A percentile compares a stretch with the other conserved stretches of the same genome.
Conservation (phyloP, 2,888 invertebrate genomes). For the Gnatocerus cornutus region DNA sequence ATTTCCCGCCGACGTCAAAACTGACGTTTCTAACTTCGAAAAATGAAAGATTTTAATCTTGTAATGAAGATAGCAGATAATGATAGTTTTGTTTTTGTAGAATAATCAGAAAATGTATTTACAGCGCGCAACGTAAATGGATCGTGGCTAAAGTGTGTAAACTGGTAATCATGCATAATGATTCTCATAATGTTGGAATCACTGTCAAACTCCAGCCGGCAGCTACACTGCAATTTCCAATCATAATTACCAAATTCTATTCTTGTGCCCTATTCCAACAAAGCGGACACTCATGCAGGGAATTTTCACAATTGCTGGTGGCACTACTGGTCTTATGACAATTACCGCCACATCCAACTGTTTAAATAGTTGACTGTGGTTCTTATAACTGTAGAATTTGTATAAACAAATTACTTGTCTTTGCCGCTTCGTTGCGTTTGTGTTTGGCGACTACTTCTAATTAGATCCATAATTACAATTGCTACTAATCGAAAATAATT, state of each 20-base stretch:
- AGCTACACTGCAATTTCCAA: conserved; percentile 62
- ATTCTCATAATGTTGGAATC: conserved; percentile 62
- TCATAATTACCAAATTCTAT: conserved; percentile 62
- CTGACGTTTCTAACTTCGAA: conserved; percentile 3
- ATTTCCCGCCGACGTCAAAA: conserved; percentile 29
- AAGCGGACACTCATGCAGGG: conserved; percentile 45
- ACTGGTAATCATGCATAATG: conserved; percentile 61
- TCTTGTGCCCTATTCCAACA: conserved; percentile 33
- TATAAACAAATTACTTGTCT: conserved; percentile 6
- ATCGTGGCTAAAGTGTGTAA: conserved; percentile 57
- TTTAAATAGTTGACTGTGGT: too few relatives aligned
- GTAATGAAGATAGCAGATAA: conserved; percentile 23
- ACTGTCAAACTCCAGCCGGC: conserved; percentile 62
- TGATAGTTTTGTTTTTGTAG: conserved; percentile 33
- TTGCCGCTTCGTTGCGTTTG: conserved; percentile 16
- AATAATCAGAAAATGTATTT: conserved; percentile 40
- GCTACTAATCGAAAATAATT: conserved; percentile 54
- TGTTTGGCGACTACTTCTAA: conserved; percentile 32
- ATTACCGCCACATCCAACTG: too few relatives aligned
- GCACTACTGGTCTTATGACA: too few relatives aligned
- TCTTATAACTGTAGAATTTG: too few relatives aligned
- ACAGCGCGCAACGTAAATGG: conserved; percentile 50
- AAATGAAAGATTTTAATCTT: conserved; percentile 10
- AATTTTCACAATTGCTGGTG: not conserved
- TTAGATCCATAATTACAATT: conserved; percentile 53